Percentiles rank a stretch among this genome's conserved stretches.
Evolutionary conservation across 2,113 vertebrate genomes (phyloP).

Genomic region (Ramphastos sulfuratus): DNA sequence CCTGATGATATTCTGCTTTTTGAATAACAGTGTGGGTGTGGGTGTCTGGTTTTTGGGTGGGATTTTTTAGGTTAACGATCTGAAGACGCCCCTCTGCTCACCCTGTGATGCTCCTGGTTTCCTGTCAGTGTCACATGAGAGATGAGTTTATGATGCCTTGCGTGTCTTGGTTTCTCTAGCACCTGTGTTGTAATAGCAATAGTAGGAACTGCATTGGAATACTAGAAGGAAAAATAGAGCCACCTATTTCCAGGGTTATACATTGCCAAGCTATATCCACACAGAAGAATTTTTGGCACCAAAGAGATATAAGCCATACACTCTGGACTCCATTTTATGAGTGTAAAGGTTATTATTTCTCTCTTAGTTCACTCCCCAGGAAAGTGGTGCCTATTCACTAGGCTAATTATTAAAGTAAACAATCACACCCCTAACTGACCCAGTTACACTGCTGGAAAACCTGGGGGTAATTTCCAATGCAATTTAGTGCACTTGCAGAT

Average conservation of each 20-base stretch:
- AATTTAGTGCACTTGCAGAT: background rate
- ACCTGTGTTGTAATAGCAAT: background rate
- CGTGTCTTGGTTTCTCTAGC: background rate
- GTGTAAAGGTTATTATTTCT: background rate
- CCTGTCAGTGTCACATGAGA: background rate
- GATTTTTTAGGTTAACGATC: constrained; percentile 41
- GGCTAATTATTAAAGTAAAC: background rate
- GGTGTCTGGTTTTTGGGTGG: constrained; percentile 8
- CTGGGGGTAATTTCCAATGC: rapidly evolving
- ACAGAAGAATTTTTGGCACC: background rate
- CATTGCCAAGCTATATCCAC: background rate
- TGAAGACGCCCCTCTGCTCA: constrained; percentile 12
- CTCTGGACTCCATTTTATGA: background rate
- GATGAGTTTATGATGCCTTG: background rate
- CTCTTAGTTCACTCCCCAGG: background rate
- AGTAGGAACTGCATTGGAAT: background rate
- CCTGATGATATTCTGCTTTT: constrained; percentile 34
- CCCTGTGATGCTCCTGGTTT: background rate
- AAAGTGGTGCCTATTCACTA: background rate
- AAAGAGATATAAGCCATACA: background rate
- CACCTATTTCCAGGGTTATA: background rate
- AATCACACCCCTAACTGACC: constrained; percentile 26
- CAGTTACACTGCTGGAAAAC: background rate
- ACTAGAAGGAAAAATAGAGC: background rate
- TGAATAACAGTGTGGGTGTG: constrained; percentile 54